These are phyloP conservation scores for Fistularia commersonii DNA, from an alignment of 2,797 vertebrate genomes.

Conservation along the genomic window DNA sequence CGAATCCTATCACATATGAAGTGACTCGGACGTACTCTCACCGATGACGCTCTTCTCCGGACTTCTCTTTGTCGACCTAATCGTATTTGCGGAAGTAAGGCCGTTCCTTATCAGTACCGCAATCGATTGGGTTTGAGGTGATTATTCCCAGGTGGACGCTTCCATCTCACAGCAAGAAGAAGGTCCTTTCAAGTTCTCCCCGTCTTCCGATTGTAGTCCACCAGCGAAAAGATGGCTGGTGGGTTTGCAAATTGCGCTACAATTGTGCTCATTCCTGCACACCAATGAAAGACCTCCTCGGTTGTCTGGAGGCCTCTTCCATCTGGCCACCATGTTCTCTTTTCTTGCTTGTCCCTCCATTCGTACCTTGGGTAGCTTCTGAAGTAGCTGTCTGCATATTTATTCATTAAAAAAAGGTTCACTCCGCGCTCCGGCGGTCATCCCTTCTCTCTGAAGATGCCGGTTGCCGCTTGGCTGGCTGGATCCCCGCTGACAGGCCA, in stretches of 20 bases:
- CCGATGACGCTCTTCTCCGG: no score
- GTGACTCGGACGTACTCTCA: no score
- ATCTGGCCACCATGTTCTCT: not conserved
- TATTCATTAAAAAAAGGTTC: conserved; percentile 50
- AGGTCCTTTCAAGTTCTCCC: no score
- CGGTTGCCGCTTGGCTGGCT: conserved; percentile 55
- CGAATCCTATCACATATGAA: no score
- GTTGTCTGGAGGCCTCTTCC: conserved; percentile 13
- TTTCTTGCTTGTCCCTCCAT: not conserved
- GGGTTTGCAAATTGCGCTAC: conserved; percentile 40
- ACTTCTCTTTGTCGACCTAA: no score
- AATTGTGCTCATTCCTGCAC: conserved; percentile 47
- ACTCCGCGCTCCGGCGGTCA: conserved; percentile 20
- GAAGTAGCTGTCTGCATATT: conserved; percentile 21
- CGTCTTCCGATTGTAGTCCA: conserved; percentile 32
- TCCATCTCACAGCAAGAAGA: no score
- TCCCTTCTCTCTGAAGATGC: conserved; percentile 27
- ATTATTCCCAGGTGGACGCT: no score
- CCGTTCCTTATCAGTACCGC: no score
- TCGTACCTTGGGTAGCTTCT: no score
- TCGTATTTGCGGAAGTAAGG: no score
- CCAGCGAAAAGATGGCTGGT: conserved; percentile 47
- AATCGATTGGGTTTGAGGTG: no score
- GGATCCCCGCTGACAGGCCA: conserved; percentile 65
- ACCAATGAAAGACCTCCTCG: conserved; percentile 44